A percentile compares a stretch with the other conserved stretches of the same genome.
phyloP scores from a whole-genome alignment of 2,113 vertebrate species.

The Burhinus oedicnemus region DNA sequence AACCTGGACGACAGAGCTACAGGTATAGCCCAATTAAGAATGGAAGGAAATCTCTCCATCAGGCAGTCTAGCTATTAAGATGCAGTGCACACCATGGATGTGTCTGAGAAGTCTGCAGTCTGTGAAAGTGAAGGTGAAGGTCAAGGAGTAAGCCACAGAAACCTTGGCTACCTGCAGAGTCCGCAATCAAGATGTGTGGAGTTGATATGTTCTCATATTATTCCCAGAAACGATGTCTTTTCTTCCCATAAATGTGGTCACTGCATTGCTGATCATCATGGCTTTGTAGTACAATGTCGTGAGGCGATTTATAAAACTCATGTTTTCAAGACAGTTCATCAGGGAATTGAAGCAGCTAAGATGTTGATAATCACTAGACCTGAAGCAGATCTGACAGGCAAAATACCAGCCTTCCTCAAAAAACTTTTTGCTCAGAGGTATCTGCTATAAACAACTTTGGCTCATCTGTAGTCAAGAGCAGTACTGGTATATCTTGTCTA shows the following conservation, averaged over 20 bases:
- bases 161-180: constrained; percentile 56
- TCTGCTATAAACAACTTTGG: constrained; percentile 15
- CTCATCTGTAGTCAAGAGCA: constrained; percentile 40
- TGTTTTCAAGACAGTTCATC: constrained; percentile 34
- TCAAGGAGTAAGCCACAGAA: constrained; percentile 55
- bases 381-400: constrained; percentile 44
- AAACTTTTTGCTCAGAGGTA: constrained; percentile 25
- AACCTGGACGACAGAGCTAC: neutral
- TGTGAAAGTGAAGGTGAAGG: constrained; percentile 34
- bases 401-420: constrained; percentile 17
- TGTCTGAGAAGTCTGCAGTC: constrained; percentile 33
- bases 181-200: constrained; percentile 51
- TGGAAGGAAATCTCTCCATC: constrained; percentile 4
- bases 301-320: constrained; percentile 48
- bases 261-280: constrained; percentile 25
- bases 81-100: constrained; percentile 21
- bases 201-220: constrained; percentile 24
- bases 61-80: neutral
- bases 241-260: constrained; percentile 39
- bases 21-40: neutral
- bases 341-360: constrained; percentile 58
- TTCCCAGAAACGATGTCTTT: constrained; percentile 40
- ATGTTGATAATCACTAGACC: constrained; percentile 41
- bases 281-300: neutral
- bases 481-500: neutral